Conservation (phyloP, 2,797 vertebrate species). For the Myoxocephalus aenaeus region DNA sequence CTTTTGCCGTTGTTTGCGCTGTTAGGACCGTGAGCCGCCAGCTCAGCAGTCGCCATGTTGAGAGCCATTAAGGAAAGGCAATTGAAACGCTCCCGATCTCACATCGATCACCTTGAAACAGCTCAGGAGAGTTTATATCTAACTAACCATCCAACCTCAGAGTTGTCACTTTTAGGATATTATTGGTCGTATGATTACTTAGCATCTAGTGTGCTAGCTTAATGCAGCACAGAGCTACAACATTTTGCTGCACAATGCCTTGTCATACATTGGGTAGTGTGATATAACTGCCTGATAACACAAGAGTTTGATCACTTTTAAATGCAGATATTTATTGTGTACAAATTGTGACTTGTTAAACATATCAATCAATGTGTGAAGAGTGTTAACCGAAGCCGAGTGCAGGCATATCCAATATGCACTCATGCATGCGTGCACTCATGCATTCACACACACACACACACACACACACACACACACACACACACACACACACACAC, state of each 20-base stretch:
- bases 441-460: constrained; percentile 18
- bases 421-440: constrained; percentile 38
- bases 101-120: neutral
- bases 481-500: constrained; percentile 35
- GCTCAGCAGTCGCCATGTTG: neutral
- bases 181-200: neutral
- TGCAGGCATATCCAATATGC: constrained; percentile 22
- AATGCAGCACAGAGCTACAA: neutral
- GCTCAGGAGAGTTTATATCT: neutral
- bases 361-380: constrained; percentile 20
- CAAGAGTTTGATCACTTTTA: neutral
- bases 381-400: constrained; percentile 26
- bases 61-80: neutral
- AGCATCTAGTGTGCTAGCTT: neutral
- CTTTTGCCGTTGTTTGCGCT: no score
- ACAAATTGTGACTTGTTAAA: constrained; percentile 30
- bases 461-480: constrained; percentile 29
- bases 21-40: neutral
- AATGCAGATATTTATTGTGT: neutral
- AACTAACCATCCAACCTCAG: neutral
- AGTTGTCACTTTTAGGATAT: neutral
- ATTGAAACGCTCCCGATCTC: neutral
- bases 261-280: neutral
- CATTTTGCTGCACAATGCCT: neutral
- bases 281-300: neutral